Base-by-base conservation (phyloP, 1,140 invertebrate genomes). In the Mesaphorura yosii region DNA sequence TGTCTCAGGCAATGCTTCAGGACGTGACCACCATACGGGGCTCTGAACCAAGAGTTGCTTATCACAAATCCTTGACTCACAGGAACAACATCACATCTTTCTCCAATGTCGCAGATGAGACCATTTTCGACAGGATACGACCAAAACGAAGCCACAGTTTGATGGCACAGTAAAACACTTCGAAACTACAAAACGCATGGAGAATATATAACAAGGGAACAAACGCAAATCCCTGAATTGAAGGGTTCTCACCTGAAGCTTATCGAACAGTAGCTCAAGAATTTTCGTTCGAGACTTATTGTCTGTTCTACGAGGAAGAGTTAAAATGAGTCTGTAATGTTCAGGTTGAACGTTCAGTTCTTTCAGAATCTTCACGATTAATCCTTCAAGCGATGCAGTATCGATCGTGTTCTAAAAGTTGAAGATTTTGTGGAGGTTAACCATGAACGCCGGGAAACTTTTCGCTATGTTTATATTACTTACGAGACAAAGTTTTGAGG, bases 61-160 rank as follows among this genome's bases (percentile, higher is more conserved):
- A 63, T 19, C 19, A 63, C 52, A 29, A 59, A 63, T 22, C 61
- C 61, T 41, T 59, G 57, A 25, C 51, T 59, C 4, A 63, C 57
- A 42, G 61, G 61, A 37, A 63, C 52, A 48, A 61, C 48, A 42
- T 80, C 77, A 53, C 79, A 70, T 48, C 76, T 64, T 51, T 81
- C 76, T 19, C 79, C 79, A 54, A 81, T 70, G 64, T 81, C 78
- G 4, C 79, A 76, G 38, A 81, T 72, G 50, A 81, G 74, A 37
- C 79, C 79, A 19, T 77, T 78, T 3, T 74, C 76, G 3, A 76
- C 70, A 42, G 77, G 76, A 64, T 81, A 80, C 3, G 77, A 74
- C 65, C 78, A 79, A 2, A 81, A 69, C 28, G 77, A 69, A 39
- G 78, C 64, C n/a, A 77, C 69, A 41, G 76, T 70, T 65, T 81